These are phyloP conservation scores for Drosophila suboccidentalis DNA, from an alignment of 2,888 invertebrate species.

Conservation along the genomic window DNA sequence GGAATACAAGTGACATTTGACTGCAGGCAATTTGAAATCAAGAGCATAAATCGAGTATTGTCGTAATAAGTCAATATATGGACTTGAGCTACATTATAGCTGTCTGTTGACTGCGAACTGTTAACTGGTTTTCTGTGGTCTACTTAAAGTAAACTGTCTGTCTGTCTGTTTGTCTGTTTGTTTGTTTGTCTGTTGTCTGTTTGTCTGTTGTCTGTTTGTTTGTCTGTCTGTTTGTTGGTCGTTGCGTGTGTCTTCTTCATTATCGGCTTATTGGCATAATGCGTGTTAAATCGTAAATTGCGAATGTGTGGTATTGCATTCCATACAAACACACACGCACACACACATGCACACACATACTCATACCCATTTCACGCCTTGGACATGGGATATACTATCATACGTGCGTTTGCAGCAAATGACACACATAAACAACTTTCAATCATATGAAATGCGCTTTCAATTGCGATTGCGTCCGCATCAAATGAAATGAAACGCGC, in stretches of 20 bases:
- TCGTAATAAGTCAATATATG: slow-evolving; percentile 11
- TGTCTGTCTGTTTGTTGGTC: not conserved
- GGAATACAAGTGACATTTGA: slow-evolving; percentile 7
- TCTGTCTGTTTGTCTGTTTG: not conserved
- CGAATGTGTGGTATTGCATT: slow-evolving; percentile 2
- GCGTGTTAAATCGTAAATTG: slow-evolving; percentile 33
- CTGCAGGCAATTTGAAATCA: slow-evolving; percentile 7
- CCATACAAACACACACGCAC: slow-evolving; percentile 1
- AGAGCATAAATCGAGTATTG: slow-evolving; percentile 12
- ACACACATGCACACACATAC: not conserved
- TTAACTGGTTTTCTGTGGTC: slow-evolving; percentile 18
- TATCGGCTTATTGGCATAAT: slow-evolving; percentile 48
- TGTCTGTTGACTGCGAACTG: slow-evolving; percentile 10
- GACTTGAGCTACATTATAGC: not conserved
- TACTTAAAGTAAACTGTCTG: slow-evolving; percentile 9
- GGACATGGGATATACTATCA: slow-evolving; percentile 12
- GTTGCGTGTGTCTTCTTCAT: slow-evolving; percentile 31
- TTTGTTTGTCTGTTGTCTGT: not conserved
- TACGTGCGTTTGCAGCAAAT: slow-evolving; percentile 42
- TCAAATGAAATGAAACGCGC: slow-evolving; percentile 56
- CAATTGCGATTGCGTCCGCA: slow-evolving; percentile 65
- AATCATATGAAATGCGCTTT: slow-evolving; percentile 76
- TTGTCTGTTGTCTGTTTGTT: not conserved
- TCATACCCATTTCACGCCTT: slow-evolving; percentile 21
- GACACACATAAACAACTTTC: slow-evolving; percentile 69